Evolutionary conservation across 2,888 invertebrate species (phyloP).

Genomic region (Eucriotettix oculatus): DNA sequence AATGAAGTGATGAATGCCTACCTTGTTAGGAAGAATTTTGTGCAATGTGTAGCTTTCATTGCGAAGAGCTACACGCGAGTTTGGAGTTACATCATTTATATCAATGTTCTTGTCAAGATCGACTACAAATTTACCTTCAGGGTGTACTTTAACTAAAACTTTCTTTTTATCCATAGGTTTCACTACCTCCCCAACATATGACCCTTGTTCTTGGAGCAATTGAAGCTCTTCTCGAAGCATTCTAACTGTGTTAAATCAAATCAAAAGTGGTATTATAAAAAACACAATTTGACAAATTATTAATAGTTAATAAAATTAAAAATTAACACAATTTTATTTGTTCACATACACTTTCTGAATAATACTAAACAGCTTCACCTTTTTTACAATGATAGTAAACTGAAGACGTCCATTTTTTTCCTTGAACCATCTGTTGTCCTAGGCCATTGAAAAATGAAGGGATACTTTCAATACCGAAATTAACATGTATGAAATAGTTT

Average conservation of each 20-base stretch:
- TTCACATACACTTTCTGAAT: too few relatives aligned
- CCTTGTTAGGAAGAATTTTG: constrained; percentile 96
- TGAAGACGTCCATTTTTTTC: too few relatives aligned
- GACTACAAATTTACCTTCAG: constrained; percentile 98
- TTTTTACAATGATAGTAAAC: too few relatives aligned
- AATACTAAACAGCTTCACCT: too few relatives aligned
- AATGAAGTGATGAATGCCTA: constrained; percentile 17
- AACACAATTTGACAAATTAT: too few relatives aligned
- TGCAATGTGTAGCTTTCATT: constrained; percentile 98
- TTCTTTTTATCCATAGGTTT: constrained; percentile 99
- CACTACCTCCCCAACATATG: constrained; percentile 98
- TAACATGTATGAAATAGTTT: too few relatives aligned
- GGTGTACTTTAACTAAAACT: constrained; percentile 96
- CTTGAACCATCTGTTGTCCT: too few relatives aligned
- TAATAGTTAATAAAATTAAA: too few relatives aligned
- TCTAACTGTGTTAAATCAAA: constrained; percentile 46
- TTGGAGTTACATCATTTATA: constrained; percentile 93
- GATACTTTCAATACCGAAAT: too few relatives aligned
- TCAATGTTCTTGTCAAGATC: constrained; percentile 99
- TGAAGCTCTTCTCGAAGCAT: constrained; percentile 96
- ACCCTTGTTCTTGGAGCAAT: constrained; percentile 88
- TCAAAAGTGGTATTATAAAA: too few relatives aligned
- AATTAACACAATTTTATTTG: too few relatives aligned
- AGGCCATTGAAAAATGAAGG: too few relatives aligned
- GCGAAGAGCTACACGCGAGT: constrained; percentile 90